phyloP scores from a whole-genome alignment of 2,113 vertebrate species.

The Campylorhamphus procurvoides region DNA sequence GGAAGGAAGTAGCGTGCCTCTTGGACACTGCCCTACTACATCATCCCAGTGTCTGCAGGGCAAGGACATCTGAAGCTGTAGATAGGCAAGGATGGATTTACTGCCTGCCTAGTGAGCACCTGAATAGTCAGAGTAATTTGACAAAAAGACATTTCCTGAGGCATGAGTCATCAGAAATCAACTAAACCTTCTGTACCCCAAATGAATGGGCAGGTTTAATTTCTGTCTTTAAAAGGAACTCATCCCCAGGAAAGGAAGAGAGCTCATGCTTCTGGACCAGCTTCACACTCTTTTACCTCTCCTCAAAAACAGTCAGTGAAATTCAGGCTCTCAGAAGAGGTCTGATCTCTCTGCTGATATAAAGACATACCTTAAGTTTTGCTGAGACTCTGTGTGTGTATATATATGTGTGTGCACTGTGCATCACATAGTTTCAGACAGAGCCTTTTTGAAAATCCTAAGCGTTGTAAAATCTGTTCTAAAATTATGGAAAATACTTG shows the following conservation, averaged over 20 bases:
- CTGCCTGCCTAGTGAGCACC: neutral
- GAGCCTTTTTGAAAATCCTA: neutral
- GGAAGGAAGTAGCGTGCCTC: neutral
- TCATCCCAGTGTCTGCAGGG: rapidly evolving
- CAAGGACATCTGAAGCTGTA: neutral
- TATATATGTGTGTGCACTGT: neutral
- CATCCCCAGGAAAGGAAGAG: neutral
- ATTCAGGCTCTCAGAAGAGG: neutral
- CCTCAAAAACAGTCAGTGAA: neutral
- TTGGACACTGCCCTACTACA: rapidly evolving
- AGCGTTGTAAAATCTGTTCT: neutral
- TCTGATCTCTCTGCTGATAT: neutral
- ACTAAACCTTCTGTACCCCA: neutral
- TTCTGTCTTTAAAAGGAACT: neutral
- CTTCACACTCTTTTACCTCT: neutral
- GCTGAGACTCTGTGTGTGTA: neutral
- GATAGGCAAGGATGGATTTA: neutral
- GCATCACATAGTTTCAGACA: neutral
- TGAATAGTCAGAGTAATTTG: neutral
- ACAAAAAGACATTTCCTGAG: neutral
- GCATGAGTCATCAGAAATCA: neutral
- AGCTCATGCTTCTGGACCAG: neutral
- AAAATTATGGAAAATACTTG: neutral
- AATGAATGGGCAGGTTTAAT: neutral
- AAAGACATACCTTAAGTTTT: neutral